These are phyloP conservation scores for Uromys caudimaculatus DNA, from an alignment of 2,797 vertebrate genomes.

Conservation along the genomic window DNA sequence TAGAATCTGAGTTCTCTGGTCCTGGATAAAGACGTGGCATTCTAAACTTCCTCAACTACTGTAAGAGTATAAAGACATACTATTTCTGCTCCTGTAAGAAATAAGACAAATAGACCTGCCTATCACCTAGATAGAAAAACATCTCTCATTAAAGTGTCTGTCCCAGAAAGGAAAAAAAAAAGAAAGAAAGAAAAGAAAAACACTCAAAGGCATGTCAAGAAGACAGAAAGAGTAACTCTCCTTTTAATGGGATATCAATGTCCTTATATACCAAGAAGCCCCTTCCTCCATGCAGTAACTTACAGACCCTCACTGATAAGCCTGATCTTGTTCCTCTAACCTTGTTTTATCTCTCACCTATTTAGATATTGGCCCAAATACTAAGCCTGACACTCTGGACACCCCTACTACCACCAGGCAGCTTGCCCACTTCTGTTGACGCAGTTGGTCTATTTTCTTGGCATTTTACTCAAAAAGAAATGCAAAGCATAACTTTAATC, in stretches of 20 bases:
- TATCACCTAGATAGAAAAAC: background rate
- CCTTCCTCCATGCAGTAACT: background rate
- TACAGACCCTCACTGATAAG: background rate
- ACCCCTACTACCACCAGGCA: background rate
- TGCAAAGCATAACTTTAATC: background rate
- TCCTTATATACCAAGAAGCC: background rate
- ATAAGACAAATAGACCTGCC: background rate
- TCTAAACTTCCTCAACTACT: background rate
- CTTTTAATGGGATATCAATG: background rate
- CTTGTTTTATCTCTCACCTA: too few species aligned
- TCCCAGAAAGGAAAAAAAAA: background rate
- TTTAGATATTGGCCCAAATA: background rate
- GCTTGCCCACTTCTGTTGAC: background rate
- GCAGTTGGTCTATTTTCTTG: background rate
- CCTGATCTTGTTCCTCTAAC: too few species aligned
- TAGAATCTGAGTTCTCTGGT: background rate
- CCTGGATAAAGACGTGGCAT: background rate
- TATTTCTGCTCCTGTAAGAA: background rate
- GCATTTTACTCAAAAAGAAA: background rate
- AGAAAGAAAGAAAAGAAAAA: too few species aligned
- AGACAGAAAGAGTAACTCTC: background rate
- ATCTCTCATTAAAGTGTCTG: background rate
- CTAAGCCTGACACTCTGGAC: background rate
- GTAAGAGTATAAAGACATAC: background rate
- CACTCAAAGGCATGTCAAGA: background rate